Evolutionary conservation across 2,888 invertebrate species (phyloP).

Genomic region (Brenthis hecate): DNA sequence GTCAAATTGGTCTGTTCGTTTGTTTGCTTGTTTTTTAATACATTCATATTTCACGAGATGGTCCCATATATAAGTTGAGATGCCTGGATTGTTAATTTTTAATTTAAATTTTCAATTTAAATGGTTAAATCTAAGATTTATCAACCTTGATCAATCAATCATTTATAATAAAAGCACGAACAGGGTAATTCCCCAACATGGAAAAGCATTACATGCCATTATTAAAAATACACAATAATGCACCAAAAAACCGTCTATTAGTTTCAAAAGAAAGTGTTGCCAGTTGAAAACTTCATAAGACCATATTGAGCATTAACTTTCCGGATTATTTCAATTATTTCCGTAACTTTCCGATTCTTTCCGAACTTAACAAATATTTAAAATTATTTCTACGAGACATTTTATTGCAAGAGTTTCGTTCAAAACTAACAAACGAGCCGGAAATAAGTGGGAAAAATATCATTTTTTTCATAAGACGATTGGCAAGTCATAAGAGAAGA

Average conservation of each 20-base stretch:
- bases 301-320: conserved; percentile 18
- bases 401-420: conserved; percentile 35
- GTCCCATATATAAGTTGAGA: neutral
- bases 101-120: neutral
- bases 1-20: neutral
- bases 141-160: conserved; percentile 19
- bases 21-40: neutral
- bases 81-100: neutral
- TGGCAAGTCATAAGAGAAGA: conserved; percentile 59
- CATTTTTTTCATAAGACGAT: conserved; percentile 52
- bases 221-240: conserved; percentile 49
- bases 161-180: conserved; percentile 61
- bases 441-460: conserved; percentile 26
- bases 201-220: conserved; percentile 71
- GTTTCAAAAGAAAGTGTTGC: conserved; percentile 36
- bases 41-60: neutral
- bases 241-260: conserved; percentile 49
- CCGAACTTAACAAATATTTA: neutral
- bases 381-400: neutral
- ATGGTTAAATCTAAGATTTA: conserved; percentile 12
- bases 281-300: conserved; percentile 18
- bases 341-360: neutral
- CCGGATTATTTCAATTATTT: neutral
- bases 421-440: conserved; percentile 39
- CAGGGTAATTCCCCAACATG: conserved; percentile 56